Evolutionary conservation across 2,888 invertebrate genomes (phyloP), one percentile per base, ranked within the genome.

Genomic region (Lithophane socia): DNA sequence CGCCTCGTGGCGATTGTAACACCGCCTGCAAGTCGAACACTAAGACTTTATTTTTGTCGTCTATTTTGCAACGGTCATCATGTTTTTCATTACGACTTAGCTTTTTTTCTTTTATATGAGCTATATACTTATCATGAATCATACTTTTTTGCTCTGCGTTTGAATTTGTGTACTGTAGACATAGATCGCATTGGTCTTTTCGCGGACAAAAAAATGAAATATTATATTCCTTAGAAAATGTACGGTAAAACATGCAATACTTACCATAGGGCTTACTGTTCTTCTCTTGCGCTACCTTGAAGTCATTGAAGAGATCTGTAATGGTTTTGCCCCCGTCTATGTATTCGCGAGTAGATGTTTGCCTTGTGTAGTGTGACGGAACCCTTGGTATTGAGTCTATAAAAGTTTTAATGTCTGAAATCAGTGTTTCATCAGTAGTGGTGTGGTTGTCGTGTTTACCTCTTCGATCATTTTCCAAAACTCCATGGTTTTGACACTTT

Each of bases 311-410:
- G 12, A 71, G 49, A 47, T 71, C 71, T 49, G 71, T 37, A n/a
- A 71, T 71, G 9, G 16, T 71, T 71, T 71, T 71, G 2, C 37
- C 71, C 29, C 71, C 61, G 7, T 61, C 61, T 37, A 54, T 72
- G 24, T 72, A 72, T 54, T 72, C 72, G 42, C 72, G 52, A 72
- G 71, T 42, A 52, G 71, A 71, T 18, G 47, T 49, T 71, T 71
- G 56, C 37, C 54, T 66, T 29, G 56, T 56, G 24, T 69, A 69
- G 24, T 58, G 69, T 18, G 56, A 69, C 44, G 18, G 18, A 68
- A 68, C 16, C 16, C 68, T 69, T 56, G 68, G 56, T 69, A 69
- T 70, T 21, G 70, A 61, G 29, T 71, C 60, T 71, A 47, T 70
- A 60, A 70, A 70, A 21, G 58, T 47, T 70, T 70, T 70, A 16